Conservation (phyloP, 2,888 invertebrate genomes). For the Euphydryas editha region DNA sequence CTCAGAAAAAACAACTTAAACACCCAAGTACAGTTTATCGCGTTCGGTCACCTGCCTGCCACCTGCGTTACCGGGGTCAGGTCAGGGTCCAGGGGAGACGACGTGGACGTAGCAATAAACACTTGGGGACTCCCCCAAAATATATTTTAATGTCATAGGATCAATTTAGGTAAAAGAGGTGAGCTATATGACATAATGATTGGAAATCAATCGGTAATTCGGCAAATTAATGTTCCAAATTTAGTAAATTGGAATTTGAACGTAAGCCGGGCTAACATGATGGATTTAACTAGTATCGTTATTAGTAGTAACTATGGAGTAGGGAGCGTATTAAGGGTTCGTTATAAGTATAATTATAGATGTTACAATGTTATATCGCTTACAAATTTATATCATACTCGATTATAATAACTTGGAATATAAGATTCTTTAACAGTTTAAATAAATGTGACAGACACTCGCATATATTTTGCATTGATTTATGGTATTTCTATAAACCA, state of each 20-base stretch:
- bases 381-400: neutral
- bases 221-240: neutral
- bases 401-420: neutral
- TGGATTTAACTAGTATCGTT: neutral
- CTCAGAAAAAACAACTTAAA: no score
- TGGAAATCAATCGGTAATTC: neutral
- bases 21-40: no score
- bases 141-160: no score
- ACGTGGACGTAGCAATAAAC: no score
- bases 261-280: neutral
- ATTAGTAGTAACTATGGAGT: neutral
- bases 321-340: neutral
- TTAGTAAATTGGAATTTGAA: constrained; percentile 2
- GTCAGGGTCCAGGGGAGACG: no score
- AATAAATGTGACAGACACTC: no score
- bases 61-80: no score
- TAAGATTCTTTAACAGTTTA: no score
- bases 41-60: no score
- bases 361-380: neutral
- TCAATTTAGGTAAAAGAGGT: neutral
- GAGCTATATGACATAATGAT: neutral
- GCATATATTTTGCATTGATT: no score
- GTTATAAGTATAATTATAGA: neutral
- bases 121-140: no score
- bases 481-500: no score